Percentiles rank a stretch among this genome's conserved stretches.
Conservation (phyloP, 2,797 vertebrate genomes). For the Oryzias dopingdopingensis region DNA sequence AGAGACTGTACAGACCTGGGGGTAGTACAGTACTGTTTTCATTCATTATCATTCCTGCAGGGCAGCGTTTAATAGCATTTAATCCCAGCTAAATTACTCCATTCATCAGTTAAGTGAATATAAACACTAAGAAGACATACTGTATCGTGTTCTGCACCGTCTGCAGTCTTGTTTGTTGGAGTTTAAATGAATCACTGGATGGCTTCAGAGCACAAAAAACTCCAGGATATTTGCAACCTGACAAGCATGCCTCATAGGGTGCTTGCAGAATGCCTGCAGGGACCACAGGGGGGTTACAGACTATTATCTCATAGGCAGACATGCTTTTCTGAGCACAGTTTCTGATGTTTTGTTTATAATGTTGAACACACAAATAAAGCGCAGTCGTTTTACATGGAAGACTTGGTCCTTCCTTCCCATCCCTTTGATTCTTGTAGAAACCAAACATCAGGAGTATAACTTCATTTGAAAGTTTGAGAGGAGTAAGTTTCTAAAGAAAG, state of each 20-base stretch:
- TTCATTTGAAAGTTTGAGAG: too few species aligned
- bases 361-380: slow-evolving; percentile 2
- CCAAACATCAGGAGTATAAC: too few species aligned
- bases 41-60: slow-evolving; percentile 13
- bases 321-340: slow-evolving; percentile 2
- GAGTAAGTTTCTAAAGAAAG: background rate
- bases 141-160: background rate
- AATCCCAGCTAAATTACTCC: slow-evolving; percentile 22
- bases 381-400: background rate
- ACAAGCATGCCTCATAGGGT: background rate
- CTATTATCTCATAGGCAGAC: slow-evolving; percentile 9
- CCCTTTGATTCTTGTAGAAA: background rate
- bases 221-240: background rate
- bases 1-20: slow-evolving; percentile 15
- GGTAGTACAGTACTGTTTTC: slow-evolving; percentile 5
- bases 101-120: slow-evolving; percentile 28
- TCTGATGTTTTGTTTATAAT: background rate
- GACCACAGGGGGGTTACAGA: background rate
- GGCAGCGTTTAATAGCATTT: slow-evolving; percentile 25
- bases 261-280: slow-evolving; percentile 1
- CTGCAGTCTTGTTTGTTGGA: background rate
- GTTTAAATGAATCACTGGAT: background rate
- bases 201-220: slow-evolving; percentile 7
- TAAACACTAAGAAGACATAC: slow-evolving; percentile 4
- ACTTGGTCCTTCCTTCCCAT: background rate